Percentiles rank a stretch among this genome's conserved stretches.
phyloP scores from a whole-genome alignment of 2,797 vertebrate species.

The Cirrhinus mrigala region DNA sequence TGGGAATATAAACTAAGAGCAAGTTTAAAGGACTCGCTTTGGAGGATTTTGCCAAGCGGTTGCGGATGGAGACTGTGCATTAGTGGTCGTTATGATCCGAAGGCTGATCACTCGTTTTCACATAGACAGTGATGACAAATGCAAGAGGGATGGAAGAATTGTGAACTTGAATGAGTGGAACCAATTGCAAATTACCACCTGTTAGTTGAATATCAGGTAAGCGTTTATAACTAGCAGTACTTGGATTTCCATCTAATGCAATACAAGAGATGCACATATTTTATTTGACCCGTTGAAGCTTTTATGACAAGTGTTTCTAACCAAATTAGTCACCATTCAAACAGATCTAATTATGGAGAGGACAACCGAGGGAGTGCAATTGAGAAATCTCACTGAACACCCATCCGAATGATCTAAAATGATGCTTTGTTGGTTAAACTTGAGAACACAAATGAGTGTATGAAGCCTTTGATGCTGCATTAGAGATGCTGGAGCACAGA shows the following conservation, averaged over 20 bases:
- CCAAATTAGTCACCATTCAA: background rate
- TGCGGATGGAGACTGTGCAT: constrained; percentile 65
- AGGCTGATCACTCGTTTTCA: constrained; percentile 76
- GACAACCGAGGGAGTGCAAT: background rate
- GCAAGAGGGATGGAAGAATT: constrained; percentile 59
- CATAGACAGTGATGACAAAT: constrained; percentile 75
- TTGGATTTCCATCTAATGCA: background rate
- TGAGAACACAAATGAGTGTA: background rate
- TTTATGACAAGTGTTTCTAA: constrained; percentile 9
- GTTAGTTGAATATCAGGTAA: constrained; percentile 81
- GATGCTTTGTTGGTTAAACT: constrained; percentile 17
- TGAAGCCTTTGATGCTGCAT: constrained; percentile 11
- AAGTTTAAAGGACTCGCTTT: constrained; percentile 61
- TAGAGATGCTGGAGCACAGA: constrained; percentile 19
- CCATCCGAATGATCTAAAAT: background rate
- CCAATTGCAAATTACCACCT: constrained; percentile 76
- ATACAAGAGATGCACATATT: constrained; percentile 26
- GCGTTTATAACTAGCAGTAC: constrained; percentile 28
- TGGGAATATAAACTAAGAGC: constrained; percentile 71
- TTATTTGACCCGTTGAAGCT: constrained; percentile 1
- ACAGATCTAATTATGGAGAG: background rate
- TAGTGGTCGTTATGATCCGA: constrained; percentile 62
- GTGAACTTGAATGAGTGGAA: constrained; percentile 62
- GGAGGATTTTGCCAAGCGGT: constrained; percentile 57
- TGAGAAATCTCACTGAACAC: background rate